Conservation (phyloP, 2,797 vertebrate species). For the Peromyscus nudipes region DNA sequence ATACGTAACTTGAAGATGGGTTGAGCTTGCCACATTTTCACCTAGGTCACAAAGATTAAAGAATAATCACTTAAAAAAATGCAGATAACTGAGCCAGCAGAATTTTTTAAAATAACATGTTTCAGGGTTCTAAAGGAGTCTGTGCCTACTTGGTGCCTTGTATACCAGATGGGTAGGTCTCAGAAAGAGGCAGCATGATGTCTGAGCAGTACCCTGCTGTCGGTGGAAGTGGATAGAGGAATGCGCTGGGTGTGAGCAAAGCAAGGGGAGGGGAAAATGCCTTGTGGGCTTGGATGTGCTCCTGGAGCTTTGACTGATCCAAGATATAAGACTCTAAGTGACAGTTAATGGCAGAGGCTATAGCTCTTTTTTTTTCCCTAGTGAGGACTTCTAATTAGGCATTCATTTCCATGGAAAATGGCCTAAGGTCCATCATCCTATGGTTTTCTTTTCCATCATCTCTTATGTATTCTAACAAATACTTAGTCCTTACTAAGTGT, state of each 20-base stretch:
- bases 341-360: background rate
- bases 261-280: background rate
- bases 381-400: background rate
- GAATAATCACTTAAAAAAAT: background rate
- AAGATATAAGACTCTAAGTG: background rate
- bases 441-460: background rate
- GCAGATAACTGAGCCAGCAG: background rate
- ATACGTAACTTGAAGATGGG: background rate
- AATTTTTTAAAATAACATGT: background rate
- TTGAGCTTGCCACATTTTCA: background rate
- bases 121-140: background rate
- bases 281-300: background rate
- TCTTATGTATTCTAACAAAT: slow-evolving; percentile 6
- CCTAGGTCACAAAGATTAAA: background rate
- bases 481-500: background rate
- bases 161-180: background rate
- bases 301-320: background rate
- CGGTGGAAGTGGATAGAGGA: background rate
- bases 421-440: background rate
- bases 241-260: background rate
- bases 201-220: background rate
- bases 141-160: background rate
- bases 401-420: background rate
- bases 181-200: background rate
- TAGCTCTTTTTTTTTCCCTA: slow-evolving; percentile 18